Base-by-base conservation (phyloP, 2,797 vertebrate genomes). In the Etheostoma perlongum region DNA sequence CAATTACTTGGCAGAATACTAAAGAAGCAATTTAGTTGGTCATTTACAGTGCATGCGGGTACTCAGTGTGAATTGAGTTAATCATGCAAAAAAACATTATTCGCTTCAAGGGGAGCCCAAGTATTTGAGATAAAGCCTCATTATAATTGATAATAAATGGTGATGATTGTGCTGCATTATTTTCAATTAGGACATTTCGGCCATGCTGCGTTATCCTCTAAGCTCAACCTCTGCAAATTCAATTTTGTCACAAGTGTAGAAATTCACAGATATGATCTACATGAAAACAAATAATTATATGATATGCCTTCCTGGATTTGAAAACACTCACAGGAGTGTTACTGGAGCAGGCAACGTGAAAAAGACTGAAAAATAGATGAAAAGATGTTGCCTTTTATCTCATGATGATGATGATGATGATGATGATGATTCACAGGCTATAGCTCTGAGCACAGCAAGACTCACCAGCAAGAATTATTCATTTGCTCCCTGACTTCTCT, bases 331-430 rank as follows among this genome's bases (percentile, higher is more conserved):
- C 70, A 82, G 69, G 68, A 83, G 68, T 68, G 72, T 72, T 74
- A 67, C 62, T 77, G 30, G 7, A 60, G 70, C 72, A 62, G 78
- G 60, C 60, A 6, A 82, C 78, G 84, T 82, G 75, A 89, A 89
- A 57, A 85, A 64, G 64, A 69, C 51, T 65, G 76, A 79, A 68
- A 88, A 81, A 76, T 40, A 88, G 78, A 88, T 84, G 85, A 90
- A 85, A 84, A 85, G 72, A 88, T 84, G 83, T 78, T 83, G 69
- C 67, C 61, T 92, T 88, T 92, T 86, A 86, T 89, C 82, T 90
- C 51, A 53, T 73, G n/a, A 44, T 44, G 40, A 44, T 58, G 55
- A 78, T 89, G 84, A 81, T 2, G 55, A 78, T 2, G 55, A 78
- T 89, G 84, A 81, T 2, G 74, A 84, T 89, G 76, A 91, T 86